A percentile compares a stretch with the other conserved stretches of the same genome.
These are phyloP conservation scores for Holothuria leucospilota DNA, from an alignment of 53 echinoderm and acorn worm genomes.

Conservation along the genomic window DNA sequence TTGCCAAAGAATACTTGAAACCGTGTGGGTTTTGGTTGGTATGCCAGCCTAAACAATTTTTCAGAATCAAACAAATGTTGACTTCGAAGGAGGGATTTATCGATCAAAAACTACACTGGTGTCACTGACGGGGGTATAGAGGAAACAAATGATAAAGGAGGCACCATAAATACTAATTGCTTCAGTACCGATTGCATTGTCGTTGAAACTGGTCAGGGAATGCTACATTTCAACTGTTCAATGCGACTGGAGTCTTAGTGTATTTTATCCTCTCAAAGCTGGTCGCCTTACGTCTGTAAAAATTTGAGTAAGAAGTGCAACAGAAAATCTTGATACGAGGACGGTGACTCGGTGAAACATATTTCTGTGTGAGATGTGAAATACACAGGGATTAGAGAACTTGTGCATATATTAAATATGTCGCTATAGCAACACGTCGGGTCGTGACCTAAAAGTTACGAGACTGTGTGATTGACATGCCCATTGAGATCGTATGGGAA, in stretches of 20 bases:
- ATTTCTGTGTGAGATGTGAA: background rate
- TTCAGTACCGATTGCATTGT: too few relatives aligned
- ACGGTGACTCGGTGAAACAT: too few relatives aligned
- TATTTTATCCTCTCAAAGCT: too few relatives aligned
- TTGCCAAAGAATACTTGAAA: background rate
- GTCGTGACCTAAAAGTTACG: constrained; percentile 10
- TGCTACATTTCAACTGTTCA: too few relatives aligned
- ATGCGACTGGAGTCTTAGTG: too few relatives aligned
- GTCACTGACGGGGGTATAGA: background rate
- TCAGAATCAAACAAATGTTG: constrained; percentile 21
- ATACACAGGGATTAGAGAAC: background rate
- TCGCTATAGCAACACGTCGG: constrained; percentile 23
- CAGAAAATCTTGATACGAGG: too few relatives aligned
- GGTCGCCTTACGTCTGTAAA: too few relatives aligned
- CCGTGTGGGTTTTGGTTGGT: constrained; percentile 3
- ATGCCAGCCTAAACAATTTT: constrained; percentile 1
- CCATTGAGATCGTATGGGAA: too few relatives aligned
- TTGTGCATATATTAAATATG: background rate
- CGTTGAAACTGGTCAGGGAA: too few relatives aligned
- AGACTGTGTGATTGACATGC: background rate
- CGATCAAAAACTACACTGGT: background rate
- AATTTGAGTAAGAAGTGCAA: too few relatives aligned
- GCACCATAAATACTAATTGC: background rate
- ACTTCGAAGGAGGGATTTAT: background rate
- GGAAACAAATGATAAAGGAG: background rate